Percentiles rank a stretch among this genome's conserved stretches.
phyloP scores from a whole-genome alignment of 2,797 vertebrate species.

The Orientallactaga sibirica region DNA sequence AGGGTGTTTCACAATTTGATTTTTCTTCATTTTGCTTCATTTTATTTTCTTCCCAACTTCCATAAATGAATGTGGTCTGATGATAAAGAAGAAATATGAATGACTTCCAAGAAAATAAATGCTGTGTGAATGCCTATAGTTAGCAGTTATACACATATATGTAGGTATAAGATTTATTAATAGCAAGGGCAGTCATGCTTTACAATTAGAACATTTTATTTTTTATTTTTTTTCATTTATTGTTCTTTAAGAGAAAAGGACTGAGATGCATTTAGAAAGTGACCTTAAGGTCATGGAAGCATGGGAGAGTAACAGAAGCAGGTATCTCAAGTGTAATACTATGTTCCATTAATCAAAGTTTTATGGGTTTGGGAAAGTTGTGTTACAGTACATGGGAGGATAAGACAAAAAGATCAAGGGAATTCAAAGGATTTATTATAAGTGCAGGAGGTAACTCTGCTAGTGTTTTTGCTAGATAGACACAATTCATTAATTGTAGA shows the following conservation, averaged over 20 bases:
- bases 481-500: constrained; percentile 87
- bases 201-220: background rate
- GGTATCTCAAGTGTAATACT: constrained; percentile 79
- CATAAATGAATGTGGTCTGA: no score
- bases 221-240: background rate
- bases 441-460: constrained; percentile 77
- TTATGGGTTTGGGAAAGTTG: constrained; percentile 78
- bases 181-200: constrained; percentile 10
- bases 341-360: constrained; percentile 81
- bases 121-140: background rate
- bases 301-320: constrained; percentile 70
- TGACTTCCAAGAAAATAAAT: constrained; percentile 36
- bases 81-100: background rate
- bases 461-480: constrained; percentile 82
- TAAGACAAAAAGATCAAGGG: constrained; percentile 73
- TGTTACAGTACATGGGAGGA: constrained; percentile 62
- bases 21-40: background rate
- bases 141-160: background rate
- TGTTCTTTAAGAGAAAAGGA: constrained; percentile 39
- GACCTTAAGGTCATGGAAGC: constrained; percentile 61
- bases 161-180: constrained; percentile 20
- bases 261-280: constrained; percentile 54
- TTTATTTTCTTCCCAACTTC: background rate
- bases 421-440: constrained; percentile 80
- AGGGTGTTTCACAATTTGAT: background rate